phyloP scores from a whole-genome alignment of 2,113 vertebrate genomes.

The Austrofundulus limnaeus region DNA sequence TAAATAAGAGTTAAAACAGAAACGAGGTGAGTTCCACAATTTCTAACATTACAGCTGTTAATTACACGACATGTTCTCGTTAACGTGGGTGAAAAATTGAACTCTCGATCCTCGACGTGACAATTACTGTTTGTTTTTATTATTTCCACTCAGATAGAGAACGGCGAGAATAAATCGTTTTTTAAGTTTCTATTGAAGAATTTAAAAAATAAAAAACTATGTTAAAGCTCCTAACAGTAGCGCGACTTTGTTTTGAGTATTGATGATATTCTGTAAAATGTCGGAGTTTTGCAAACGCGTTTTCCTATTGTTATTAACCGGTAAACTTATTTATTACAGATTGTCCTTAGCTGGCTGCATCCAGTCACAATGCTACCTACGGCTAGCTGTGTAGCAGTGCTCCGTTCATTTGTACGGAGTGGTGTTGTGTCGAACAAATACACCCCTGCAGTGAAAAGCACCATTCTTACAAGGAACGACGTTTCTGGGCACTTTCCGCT shows the following conservation, averaged over 20 bases:
- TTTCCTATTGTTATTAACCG: constrained; percentile 67
- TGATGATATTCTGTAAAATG: constrained; percentile 24
- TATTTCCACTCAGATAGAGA: constrained; percentile 68
- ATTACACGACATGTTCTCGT: constrained; percentile 34
- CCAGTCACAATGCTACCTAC: constrained; percentile 77
- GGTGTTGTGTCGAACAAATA: constrained; percentile 6
- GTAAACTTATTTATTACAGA: constrained; percentile 81
- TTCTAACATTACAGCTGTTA: constrained; percentile 63
- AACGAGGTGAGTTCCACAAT: constrained; percentile 85
- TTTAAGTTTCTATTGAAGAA: constrained; percentile 83
- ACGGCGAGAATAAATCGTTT: constrained; percentile 76
- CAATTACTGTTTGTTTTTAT: constrained; percentile 30
- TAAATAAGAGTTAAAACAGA: constrained; percentile 87
- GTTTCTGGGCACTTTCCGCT: not conserved
- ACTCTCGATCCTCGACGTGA: constrained; percentile 41
- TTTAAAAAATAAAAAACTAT: constrained; percentile 72
- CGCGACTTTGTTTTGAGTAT: constrained; percentile 28
- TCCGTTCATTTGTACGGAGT: constrained; percentile 50
- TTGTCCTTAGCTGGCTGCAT: constrained; percentile 80
- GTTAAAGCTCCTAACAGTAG: constrained; percentile 52
- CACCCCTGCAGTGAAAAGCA: not conserved
- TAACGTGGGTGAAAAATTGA: constrained; percentile 35
- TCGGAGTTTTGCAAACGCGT: constrained; percentile 42
- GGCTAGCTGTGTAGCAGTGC: constrained; percentile 65
- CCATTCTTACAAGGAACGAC: not conserved